phyloP scores from a whole-genome alignment of 2,888 invertebrate species.

The Polia nebulosa region DNA sequence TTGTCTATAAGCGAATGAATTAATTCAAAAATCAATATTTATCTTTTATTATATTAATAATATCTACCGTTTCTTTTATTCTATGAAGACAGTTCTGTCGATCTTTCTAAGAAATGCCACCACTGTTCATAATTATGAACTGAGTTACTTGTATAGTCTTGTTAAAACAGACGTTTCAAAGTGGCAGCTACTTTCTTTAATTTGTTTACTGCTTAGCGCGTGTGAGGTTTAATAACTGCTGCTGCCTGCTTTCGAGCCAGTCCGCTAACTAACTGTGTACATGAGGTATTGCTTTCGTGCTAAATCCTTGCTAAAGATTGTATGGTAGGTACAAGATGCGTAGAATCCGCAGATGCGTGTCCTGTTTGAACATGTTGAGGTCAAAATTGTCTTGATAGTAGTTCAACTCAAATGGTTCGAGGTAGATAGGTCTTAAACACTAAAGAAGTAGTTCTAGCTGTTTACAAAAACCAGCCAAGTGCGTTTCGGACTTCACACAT shows the following conservation, averaged over 20 bases:
- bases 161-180: slow-evolving; percentile 44
- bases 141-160: slow-evolving; percentile 10
- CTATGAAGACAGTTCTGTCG: background rate
- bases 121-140: slow-evolving; percentile 1
- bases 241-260: slow-evolving; percentile 34
- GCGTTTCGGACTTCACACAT: no score
- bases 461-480: no score
- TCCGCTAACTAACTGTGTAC: slow-evolving; percentile 47
- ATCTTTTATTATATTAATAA: no score
- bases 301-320: slow-evolving; percentile 29
- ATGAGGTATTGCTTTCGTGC: slow-evolving; percentile 31
- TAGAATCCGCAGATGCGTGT: background rate
- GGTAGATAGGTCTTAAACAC: no score
- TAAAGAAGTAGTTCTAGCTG: no score
- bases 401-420: no score
- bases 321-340: background rate
- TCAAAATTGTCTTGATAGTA: background rate
- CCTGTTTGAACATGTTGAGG: no score
- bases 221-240: slow-evolving; percentile 50
- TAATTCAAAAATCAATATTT: no score
- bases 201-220: slow-evolving; percentile 54
- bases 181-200: slow-evolving; percentile 53
- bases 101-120: slow-evolving; percentile 3
- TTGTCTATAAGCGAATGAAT: no score
- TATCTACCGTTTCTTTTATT: no score